phyloP scores from a whole-genome alignment of 2,113 vertebrate species.

The Sylvia atricapilla region DNA sequence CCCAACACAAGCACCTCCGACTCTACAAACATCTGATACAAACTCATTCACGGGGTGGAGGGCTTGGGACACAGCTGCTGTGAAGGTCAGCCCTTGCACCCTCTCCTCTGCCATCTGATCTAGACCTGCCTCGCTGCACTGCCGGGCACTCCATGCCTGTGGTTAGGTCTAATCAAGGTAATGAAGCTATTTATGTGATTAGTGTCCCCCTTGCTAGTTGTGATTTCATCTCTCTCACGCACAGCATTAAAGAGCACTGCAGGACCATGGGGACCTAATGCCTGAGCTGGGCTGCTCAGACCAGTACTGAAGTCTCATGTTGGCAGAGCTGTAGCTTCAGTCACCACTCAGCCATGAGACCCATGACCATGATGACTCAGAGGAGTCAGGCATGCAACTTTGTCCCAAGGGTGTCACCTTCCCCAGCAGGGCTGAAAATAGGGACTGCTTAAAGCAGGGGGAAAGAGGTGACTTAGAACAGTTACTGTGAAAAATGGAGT shows the following conservation, averaged over 20 bases:
- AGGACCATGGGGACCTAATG: neutral
- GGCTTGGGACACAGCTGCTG: neutral
- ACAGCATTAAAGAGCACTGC: neutral
- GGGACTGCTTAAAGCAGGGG: neutral
- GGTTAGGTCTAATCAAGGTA: neutral
- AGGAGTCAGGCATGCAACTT: neutral
- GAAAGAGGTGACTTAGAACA: neutral
- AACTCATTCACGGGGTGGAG: rapidly evolving
- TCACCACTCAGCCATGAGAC: neutral
- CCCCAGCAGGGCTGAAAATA: rapidly evolving
- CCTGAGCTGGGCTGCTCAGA: neutral
- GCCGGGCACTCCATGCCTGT: neutral
- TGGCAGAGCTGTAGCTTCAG: neutral
- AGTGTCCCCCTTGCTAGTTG: neutral
- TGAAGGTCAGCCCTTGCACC: neutral
- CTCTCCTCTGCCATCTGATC: neutral
- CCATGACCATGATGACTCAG: neutral
- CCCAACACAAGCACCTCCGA: neutral
- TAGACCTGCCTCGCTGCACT: neutral
- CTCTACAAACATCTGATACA: neutral
- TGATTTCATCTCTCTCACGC: neutral
- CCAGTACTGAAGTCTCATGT: neutral
- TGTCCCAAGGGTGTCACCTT: neutral
- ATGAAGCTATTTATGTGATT: neutral
- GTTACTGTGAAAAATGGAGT: neutral